Conservation (phyloP, 2,113 vertebrate genomes). For the Pterocles orientalis region DNA sequence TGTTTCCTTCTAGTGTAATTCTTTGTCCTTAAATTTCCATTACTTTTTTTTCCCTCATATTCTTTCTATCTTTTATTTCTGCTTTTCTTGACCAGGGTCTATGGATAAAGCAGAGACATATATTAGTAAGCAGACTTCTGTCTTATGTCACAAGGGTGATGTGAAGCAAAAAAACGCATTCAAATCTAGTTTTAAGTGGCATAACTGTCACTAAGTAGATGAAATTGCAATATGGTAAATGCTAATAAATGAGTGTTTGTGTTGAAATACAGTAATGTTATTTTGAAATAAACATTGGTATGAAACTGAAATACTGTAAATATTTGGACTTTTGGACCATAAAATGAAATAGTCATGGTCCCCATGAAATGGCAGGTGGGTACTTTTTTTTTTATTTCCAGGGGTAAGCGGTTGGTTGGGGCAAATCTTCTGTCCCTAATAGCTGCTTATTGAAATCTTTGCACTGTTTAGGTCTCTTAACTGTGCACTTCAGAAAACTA, state of each 20-base stretch:
- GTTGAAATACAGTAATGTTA: neutral
- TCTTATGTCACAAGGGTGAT: neutral
- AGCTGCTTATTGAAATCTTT: neutral
- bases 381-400: neutral
- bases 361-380: neutral
- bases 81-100: neutral
- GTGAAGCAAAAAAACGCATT: neutral
- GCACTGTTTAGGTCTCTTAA: neutral
- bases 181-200: neutral
- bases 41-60: neutral
- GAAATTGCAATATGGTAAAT: neutral
- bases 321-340: neutral
- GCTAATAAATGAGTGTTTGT: neutral
- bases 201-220: neutral
- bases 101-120: neutral
- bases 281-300: neutral
- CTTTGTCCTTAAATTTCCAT: neutral
- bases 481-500: neutral
- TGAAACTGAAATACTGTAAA: neutral
- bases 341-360: neutral
- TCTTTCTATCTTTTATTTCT: neutral
- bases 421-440: fast-evolving
- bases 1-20: neutral
- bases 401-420: neutral
- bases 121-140: neutral